phyloP scores from a whole-genome alignment of 2,888 invertebrate genomes.

The Odontocerum albicorne region DNA sequence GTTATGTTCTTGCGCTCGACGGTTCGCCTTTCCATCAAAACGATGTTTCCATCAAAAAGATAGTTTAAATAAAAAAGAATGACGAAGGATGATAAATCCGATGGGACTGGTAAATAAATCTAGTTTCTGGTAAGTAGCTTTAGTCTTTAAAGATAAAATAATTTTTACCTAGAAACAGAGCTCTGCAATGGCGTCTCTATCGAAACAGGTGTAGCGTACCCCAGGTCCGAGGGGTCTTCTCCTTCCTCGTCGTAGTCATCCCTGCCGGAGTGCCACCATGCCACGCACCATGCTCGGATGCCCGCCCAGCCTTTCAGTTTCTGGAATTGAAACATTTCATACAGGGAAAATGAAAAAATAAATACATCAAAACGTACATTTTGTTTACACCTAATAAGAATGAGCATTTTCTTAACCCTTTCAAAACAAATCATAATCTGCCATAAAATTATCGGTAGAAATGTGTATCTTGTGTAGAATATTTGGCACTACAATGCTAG shows the following conservation, averaged over 20 bases:
- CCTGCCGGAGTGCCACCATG: conserved; percentile 89
- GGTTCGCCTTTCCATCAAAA: no score
- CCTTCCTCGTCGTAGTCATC: conserved; percentile 79
- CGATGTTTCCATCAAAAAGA: no score
- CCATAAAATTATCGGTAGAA: no score
- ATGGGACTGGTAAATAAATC: no score
- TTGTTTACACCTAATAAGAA: neutral
- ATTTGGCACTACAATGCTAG: no score
- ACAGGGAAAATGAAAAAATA: neutral
- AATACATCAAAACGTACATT: neutral
- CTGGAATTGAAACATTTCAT: no score
- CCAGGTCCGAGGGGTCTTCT: conserved; percentile 77
- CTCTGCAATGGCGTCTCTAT: conserved; percentile 87
- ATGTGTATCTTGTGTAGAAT: no score
- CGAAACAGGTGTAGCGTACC: conserved; percentile 78
- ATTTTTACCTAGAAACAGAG: conserved; percentile 78
- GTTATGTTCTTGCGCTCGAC: no score
- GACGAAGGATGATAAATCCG: no score
- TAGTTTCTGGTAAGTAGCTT: no score
- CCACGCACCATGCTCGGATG: conserved; percentile 78
- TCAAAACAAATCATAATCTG: neutral
- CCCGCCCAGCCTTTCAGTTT: conserved; percentile 52
- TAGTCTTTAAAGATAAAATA: no score
- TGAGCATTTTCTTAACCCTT: neutral
- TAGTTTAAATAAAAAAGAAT: no score